Evolutionary conservation across 2,888 invertebrate genomes (phyloP).

Genomic region (Lucinisca nassula): DNA sequence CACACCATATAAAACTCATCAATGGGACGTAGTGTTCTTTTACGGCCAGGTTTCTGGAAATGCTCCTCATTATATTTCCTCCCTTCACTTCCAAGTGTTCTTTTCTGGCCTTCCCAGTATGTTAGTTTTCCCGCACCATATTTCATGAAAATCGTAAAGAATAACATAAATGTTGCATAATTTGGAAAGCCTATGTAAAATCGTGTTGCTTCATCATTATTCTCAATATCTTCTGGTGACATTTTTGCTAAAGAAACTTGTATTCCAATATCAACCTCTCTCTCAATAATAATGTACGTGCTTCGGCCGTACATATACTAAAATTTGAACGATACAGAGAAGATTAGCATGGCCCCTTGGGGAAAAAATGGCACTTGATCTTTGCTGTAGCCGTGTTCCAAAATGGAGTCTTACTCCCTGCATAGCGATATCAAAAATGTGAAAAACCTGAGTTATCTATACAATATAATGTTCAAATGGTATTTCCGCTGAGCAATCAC

Average conservation of each 20-base stretch:
- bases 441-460: too few species aligned
- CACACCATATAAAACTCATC: constrained; percentile 50
- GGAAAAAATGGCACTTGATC: too few species aligned
- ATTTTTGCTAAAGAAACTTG: neutral
- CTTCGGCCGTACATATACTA: too few species aligned
- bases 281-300: neutral
- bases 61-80: neutral
- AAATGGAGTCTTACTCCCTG: too few species aligned
- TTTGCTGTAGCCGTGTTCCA: too few species aligned
- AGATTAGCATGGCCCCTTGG: too few species aligned
- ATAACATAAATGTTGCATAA: constrained; percentile 39
- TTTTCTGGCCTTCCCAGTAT: constrained; percentile 42
- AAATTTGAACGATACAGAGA: too few species aligned
- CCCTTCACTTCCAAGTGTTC: neutral
- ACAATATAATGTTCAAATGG: too few species aligned
- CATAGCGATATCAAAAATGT: too few species aligned
- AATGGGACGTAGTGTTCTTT: constrained; percentile 34
- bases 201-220: constrained; percentile 29
- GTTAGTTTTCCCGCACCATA: constrained; percentile 44
- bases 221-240: constrained; percentile 30
- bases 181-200: constrained; percentile 48
- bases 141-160: constrained; percentile 20
- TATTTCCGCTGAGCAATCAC: too few species aligned
- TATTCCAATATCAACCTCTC: neutral
- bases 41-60: constrained; percentile 24